A percentile compares a stretch with the other conserved stretches of the same genome.
Evolutionary conservation across 2,888 invertebrate genomes (phyloP).

Genomic region (Nephrotoma flavescens): DNA sequence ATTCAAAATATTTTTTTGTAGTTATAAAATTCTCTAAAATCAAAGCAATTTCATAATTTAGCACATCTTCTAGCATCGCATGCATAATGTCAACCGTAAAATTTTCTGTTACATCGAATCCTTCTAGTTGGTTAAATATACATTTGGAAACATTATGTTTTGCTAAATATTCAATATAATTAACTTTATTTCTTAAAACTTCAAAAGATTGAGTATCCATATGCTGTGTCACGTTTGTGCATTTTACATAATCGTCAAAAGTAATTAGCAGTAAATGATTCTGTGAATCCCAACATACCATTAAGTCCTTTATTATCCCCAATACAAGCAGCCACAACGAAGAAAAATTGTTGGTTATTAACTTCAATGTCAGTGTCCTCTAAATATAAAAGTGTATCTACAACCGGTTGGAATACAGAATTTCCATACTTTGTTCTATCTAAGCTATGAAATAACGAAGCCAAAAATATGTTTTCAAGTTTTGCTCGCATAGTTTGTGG

Average conservation of each 20-base stretch:
- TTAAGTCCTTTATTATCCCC: slow-evolving; percentile 15
- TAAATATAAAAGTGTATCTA: slow-evolving; percentile 2
- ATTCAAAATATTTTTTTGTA: slow-evolving; percentile 7
- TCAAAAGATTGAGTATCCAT: not conserved
- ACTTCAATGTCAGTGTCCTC: slow-evolving; percentile 3
- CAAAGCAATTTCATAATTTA: slow-evolving; percentile 1
- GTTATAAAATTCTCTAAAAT: slow-evolving; percentile 5
- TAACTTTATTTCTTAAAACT: slow-evolving; percentile 7
- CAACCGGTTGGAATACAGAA: slow-evolving; percentile 5
- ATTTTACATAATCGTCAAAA: slow-evolving; percentile 11
- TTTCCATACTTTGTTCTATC: slow-evolving; percentile 9
- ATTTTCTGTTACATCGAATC: slow-evolving; percentile 10
- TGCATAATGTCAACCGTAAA: not conserved
- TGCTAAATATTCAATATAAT: slow-evolving; percentile 6
- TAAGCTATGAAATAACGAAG: slow-evolving; percentile 9
- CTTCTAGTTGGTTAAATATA: slow-evolving; percentile 10
- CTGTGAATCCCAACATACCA: slow-evolving; percentile 13
- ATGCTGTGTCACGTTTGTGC: not conserved
- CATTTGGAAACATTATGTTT: slow-evolving; percentile 6
- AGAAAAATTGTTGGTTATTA: slow-evolving; percentile 9
- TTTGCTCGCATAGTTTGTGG: not conserved
- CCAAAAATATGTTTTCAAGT: not conserved
- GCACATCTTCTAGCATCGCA: slow-evolving; percentile 7
- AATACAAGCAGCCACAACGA: slow-evolving; percentile 12
- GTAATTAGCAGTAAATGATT: slow-evolving; percentile 13